A percentile compares a stretch with the other conserved stretches of the same genome.
phyloP scores from a whole-genome alignment of 1,140 invertebrate species.

The Dendrolimus kikuchii region DNA sequence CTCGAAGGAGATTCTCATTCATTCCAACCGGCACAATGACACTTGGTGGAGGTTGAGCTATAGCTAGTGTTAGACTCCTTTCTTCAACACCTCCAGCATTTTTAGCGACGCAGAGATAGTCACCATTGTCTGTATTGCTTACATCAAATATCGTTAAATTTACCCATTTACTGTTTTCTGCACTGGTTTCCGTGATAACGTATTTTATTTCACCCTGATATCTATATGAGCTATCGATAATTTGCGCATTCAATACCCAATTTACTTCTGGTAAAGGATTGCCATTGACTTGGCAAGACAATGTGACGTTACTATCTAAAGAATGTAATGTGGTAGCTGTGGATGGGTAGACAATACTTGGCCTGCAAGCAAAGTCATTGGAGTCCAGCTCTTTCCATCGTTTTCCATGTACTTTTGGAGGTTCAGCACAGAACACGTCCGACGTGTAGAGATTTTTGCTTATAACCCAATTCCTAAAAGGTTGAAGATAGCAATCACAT shows the following conservation, averaged over 20 bases:
- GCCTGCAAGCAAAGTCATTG: constrained; percentile 88
- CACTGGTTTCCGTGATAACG: constrained; percentile 35
- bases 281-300: constrained; percentile 84
- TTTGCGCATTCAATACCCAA: constrained; percentile 80
- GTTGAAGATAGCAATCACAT: constrained; percentile 88
- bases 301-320: constrained; percentile 78
- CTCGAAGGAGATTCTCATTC: constrained; percentile 62
- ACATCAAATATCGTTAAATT: constrained; percentile 85
- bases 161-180: constrained; percentile 76
- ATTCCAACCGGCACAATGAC: constrained; percentile 61
- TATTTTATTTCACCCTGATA: constrained; percentile 67
- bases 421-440: constrained; percentile 80
- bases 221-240: constrained; percentile 74
- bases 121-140: constrained; percentile 83
- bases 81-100: constrained; percentile 89
- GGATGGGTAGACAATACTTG: constrained; percentile 77
- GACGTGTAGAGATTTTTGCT: constrained; percentile 80
- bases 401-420: constrained; percentile 76
- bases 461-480: constrained; percentile 84
- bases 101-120: constrained; percentile 90
- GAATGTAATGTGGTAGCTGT: constrained; percentile 71
- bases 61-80: constrained; percentile 78
- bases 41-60: constrained; percentile 65
- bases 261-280: constrained; percentile 83
- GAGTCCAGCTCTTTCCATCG: constrained; percentile 81